These are phyloP conservation scores for Candidula unifasciata DNA, from an alignment of 2,888 invertebrate species.

Conservation along the genomic window DNA sequence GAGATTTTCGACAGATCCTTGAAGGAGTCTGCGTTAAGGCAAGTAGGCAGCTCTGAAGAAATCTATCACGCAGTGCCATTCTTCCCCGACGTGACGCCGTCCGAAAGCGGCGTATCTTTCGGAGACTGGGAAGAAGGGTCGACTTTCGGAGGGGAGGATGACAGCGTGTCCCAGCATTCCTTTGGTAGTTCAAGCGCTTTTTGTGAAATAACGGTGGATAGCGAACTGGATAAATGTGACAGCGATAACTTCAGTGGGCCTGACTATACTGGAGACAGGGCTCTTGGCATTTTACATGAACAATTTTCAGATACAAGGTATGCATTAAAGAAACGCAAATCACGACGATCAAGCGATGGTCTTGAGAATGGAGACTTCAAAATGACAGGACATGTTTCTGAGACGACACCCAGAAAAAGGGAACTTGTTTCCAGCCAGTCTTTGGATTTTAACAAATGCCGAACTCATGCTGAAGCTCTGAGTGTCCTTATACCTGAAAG, in stretches of 20 bases:
- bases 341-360: neutral
- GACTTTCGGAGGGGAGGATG: slow-evolving; percentile 46
- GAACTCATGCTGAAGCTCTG: neutral
- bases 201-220: slow-evolving; percentile 52
- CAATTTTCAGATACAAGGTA: neutral
- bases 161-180: slow-evolving; percentile 49
- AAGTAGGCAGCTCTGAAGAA: slow-evolving; percentile 50
- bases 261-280: slow-evolving; percentile 31
- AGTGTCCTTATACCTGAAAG: slow-evolving; percentile 32
- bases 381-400: neutral
- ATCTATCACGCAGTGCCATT: slow-evolving; percentile 36
- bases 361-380: neutral
- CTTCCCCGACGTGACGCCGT: slow-evolving; percentile 37
- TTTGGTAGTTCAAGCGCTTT: slow-evolving; percentile 54
- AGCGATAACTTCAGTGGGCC: slow-evolving; percentile 42
- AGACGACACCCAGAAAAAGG: neutral
- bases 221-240: slow-evolving; percentile 52
- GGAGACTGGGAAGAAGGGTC: slow-evolving; percentile 50
- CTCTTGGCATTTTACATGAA: slow-evolving; percentile 27
- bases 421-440: slow-evolving; percentile 10
- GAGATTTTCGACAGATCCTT: slow-evolving; percentile 3
- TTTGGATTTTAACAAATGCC: slow-evolving; percentile 4
- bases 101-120: slow-evolving; percentile 54
- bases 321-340: neutral
- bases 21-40: neutral